phyloP scores from a whole-genome alignment of 2,888 invertebrate genomes.

The Pediacus dermestoides region DNA sequence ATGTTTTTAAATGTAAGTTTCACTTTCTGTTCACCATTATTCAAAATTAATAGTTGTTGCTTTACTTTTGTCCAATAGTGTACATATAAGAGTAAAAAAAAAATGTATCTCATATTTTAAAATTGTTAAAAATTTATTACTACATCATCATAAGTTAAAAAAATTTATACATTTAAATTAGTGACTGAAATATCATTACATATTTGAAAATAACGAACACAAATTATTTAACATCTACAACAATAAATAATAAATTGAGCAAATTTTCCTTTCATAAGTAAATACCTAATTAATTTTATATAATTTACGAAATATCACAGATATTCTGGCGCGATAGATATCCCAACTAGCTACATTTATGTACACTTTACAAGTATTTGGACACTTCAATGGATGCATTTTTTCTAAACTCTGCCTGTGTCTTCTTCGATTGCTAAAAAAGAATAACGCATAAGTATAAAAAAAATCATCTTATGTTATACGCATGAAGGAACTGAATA shows the following conservation, averaged over 20 bases:
- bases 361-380: constrained; percentile 42
- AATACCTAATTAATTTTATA: too few relatives aligned
- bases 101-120: too few relatives aligned
- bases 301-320: constrained; percentile 23
- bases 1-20: too few relatives aligned
- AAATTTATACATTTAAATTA: constrained; percentile 2
- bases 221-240: constrained; percentile 1
- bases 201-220: not conserved
- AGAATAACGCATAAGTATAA: constrained; percentile 10
- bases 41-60: too few relatives aligned
- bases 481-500: too few relatives aligned
- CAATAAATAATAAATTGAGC: constrained; percentile 5
- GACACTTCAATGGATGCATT: constrained; percentile 44
- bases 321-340: constrained; percentile 15
- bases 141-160: too few relatives aligned
- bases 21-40: too few relatives aligned
- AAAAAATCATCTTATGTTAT: too few relatives aligned
- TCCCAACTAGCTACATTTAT: too few relatives aligned
- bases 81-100: too few relatives aligned
- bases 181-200: not conserved
- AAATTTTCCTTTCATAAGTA: not conserved
- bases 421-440: constrained; percentile 41
- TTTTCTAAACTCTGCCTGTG: constrained; percentile 36
- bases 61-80: too few relatives aligned
- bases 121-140: too few relatives aligned